Evolutionary conservation across 2,888 invertebrate species (phyloP), one percentile per base, ranked within the genome.

Genomic region (Erynnis tages): DNA sequence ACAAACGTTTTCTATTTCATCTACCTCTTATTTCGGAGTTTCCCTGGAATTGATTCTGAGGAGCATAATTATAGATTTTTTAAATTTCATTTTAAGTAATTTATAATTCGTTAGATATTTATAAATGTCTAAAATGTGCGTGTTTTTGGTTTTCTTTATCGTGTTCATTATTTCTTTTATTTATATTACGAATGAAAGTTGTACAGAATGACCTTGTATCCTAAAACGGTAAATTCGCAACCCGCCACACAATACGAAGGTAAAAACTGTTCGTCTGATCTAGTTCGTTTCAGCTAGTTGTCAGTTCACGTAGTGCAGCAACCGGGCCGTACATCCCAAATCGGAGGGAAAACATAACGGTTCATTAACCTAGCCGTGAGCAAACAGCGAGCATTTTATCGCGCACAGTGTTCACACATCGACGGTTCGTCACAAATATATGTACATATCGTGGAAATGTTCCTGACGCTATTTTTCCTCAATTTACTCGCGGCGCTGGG

Each of bases 341-440:
- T 85, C 81, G 77, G 71, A 75, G 74, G 60, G 79, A 82, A 81
- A 88, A 87, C 79, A 85, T 88, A 89, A 88, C 89, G 89, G 88
- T 89, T 88, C 87, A 88, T 88, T 87, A 85, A 70, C 59, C 76
- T 65, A 66, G 63, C 59, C 65, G 72, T 73, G 67, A 59, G 79
- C 73, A 86, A 87, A 88, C 79, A 86, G 73, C 68, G 67, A 68
- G 73, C 77, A 73, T 76, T 85, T 80, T 77, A 79, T 79, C 78
- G 76, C 69, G 69, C 64, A 71, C 75, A 64, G 77, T 79, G 73
- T 77, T 80, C 79, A 75, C 75, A 74, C 76, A 66, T 63, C 69
- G 67, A 57, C 73, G 74, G 63, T 61, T 69, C 63, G 69, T 57
- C 57, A 55, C 58, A 49, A 59, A 57, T 57, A 44, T 35, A 34